Evolutionary conservation across 2,888 invertebrate species (phyloP), one percentile per base, ranked within the genome.

Genomic region (Flabesymbios commensalis): DNA sequence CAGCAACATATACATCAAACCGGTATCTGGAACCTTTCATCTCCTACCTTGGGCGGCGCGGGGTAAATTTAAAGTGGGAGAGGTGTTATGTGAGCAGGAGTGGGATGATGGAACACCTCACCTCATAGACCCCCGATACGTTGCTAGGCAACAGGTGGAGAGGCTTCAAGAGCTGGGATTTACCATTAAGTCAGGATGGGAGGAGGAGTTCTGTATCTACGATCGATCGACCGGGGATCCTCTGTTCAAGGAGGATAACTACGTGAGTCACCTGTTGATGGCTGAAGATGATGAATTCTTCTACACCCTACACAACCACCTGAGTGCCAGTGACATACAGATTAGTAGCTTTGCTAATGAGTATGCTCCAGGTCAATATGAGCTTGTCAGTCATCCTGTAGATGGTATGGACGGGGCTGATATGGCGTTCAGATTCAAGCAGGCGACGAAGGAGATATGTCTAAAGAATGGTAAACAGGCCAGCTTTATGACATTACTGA

Each of bases 401-500:
- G 24, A 28, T 24, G 65, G 63, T 17, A 56, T 63, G 1, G 48
- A 49, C 5, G 26, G 47, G 7, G 56, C 51, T 14, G 65, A 65
- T 47, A 42, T 31, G 10, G 32, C 33, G 22, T 60, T 64, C 56
- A 32, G 32, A 2, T 17, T 52, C 14, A 66, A 61, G 39, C 28
- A 61, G 26, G 45, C 53, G 14, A 29, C 59, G 26, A 66, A 61
- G 49, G 66, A 64, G 33, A 47, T 64, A 4, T 31, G 55, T 17
- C 22, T 24, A 10, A 33, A 53, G 59, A 31, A 33, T n/a, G 55
- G 53, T 14, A 29, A 42, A 1, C 19, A 14, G 17, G 64, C 64
- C 14, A 58, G 54, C 2, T 66, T 66, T 29, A 66, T 66, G 66
- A 31, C 64, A 10, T 43, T 53, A 39, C 59, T 57, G 24, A 39